These are phyloP conservation scores for Phoronis australis DNA, from an alignment of 2,888 invertebrate genomes.

Conservation along the genomic window DNA sequence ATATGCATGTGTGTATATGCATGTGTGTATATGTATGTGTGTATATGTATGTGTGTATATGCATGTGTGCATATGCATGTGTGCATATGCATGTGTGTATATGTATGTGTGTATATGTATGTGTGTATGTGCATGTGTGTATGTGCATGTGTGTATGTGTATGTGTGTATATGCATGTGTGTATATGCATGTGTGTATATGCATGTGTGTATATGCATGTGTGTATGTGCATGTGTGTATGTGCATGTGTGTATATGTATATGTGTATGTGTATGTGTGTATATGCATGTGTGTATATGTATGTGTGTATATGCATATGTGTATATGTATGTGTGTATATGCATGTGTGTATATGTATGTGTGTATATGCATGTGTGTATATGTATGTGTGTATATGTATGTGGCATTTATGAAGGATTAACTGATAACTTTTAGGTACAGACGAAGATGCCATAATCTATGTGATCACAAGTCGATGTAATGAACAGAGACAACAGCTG, in stretches of 20 bases:
- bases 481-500: conserved; percentile 81
- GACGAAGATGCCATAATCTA: conserved; percentile 85
- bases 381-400: not conserved
- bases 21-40: not conserved
- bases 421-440: conserved; percentile 58
- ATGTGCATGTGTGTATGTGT: not conserved
- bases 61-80: not conserved
- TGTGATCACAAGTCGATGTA: conserved; percentile 74
- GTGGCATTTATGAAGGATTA: not conserved
- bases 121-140: not conserved
- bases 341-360: not conserved
- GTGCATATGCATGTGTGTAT: not conserved
- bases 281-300: not conserved
- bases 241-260: not conserved
- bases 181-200: conserved; percentile 1
- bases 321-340: not conserved
- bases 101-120: conserved; percentile 1
- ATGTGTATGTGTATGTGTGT: not conserved
- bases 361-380: not conserved
- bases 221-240: not conserved
- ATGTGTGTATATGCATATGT: not conserved
- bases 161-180: not conserved
- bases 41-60: conserved; percentile 1
- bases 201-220: not conserved
- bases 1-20: not conserved